Conservation (phyloP, 2,888 invertebrate genomes). For the Selenia dentaria region DNA sequence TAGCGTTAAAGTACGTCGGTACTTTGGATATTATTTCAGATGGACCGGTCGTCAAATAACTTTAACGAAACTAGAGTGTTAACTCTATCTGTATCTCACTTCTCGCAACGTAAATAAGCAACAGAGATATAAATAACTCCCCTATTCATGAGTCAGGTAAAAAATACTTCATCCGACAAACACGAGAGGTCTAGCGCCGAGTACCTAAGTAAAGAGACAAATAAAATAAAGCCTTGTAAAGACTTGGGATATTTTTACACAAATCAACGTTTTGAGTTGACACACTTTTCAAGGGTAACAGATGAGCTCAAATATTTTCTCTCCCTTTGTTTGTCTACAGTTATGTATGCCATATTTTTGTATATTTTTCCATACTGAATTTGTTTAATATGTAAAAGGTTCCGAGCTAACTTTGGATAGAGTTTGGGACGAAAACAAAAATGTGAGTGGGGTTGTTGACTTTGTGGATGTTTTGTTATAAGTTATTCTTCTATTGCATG, state of each 20-base stretch:
- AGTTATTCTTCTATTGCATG: no score
- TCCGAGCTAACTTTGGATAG: conserved; percentile 6
- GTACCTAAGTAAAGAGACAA: no score
- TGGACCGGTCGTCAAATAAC: no score
- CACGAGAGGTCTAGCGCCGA: background rate
- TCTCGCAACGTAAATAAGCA: no score
- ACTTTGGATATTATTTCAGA: no score
- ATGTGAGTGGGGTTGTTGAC: background rate
- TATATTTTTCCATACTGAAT: conserved; percentile 36
- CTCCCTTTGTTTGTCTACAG: conserved; percentile 17
- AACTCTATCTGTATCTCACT: no score
- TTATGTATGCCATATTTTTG: conserved; percentile 34
- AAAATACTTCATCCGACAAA: no score
- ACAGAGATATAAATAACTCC: no score
- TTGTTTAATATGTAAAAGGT: conserved; percentile 29
- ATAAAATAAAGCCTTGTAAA: background rate
- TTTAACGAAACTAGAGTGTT: no score
- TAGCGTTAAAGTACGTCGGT: no score
- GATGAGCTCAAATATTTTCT: conserved; percentile 8
- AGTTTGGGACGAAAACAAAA: conserved; percentile 1
- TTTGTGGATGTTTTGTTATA: no score
- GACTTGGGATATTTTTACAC: background rate
- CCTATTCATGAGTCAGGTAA: no score
- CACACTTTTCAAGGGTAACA: conserved; percentile 6
- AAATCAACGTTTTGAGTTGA: conserved; percentile 1